Base-by-base conservation (phyloP, 2,797 vertebrate genomes). In the Coluber constrictor region DNA sequence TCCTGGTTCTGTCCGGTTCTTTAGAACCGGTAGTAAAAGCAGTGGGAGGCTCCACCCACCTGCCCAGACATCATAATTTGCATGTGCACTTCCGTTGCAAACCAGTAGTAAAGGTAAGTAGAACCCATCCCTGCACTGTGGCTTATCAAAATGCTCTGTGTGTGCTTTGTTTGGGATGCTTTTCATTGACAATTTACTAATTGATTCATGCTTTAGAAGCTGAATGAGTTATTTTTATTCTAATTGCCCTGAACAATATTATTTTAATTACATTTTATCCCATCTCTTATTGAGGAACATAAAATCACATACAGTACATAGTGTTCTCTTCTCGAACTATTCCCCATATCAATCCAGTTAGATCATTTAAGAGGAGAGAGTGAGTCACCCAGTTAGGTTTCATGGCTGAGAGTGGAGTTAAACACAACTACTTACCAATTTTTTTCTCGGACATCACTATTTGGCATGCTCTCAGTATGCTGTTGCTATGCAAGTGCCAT, bases 51-150 rank as follows among this genome's bases (percentile, higher is more conserved):
- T 51, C 47, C 7, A 0, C 47, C 47, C 47, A 51, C 47, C 47
- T 1, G 6, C 47, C 47, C 6, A 6, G 47, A 51, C 6, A 6
- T 51, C 47, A 51, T 7, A 51, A 51, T 51, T 6, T 51, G 47
- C 0, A 6, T 6, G 7, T 51, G 47, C 47, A 1, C 1, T 51
- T 6, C 47, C 6, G 1, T 51, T 51, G 47, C 1, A 6, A 51
- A 7, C 47, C 47, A 7, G 7, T 51, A 51, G 47, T 51, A 51
- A 51, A 51, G 47, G 47, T 51, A 51, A 51, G 6, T 51, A 51
- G 47, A 51, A 51, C 47, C 47, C 47, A 51, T 6, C 47, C 47
- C 47, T 51, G 47, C 32, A 10, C 32, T 43, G 18, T 43, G 70
- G 7, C 16, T 37, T 79, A 79, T 79, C 70, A 79, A 79, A 43